These are phyloP conservation scores for Micronycteris hirsuta DNA, from an alignment of 2,113 vertebrate genomes.

Conservation along the genomic window DNA sequence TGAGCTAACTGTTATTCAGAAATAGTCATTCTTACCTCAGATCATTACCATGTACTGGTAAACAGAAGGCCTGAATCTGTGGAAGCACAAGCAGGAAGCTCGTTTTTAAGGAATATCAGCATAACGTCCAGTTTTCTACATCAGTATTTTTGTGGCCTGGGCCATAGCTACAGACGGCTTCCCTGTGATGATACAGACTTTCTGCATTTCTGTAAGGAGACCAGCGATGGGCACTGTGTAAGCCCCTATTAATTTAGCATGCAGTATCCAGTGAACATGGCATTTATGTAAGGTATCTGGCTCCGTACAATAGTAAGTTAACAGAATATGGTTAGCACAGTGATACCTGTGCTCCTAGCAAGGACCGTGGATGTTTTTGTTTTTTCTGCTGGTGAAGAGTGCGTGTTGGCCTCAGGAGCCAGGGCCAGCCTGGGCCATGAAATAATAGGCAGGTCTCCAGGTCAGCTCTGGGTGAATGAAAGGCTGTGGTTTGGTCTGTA, in stretches of 20 bases:
- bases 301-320: neutral
- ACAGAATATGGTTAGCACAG: neutral
- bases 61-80: neutral
- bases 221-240: neutral
- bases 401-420: neutral
- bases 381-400: neutral
- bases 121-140: neutral
- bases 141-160: neutral
- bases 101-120: neutral
- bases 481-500: neutral
- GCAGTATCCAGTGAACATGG: neutral
- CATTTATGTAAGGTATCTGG: neutral
- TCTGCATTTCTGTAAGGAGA: neutral
- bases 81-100: neutral
- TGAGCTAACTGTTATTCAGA: neutral
- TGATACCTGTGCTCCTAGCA: too few relatives aligned
- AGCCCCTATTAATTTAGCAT: neutral
- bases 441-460: neutral
- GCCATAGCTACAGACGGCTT: neutral
- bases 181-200: neutral
- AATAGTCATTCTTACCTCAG: neutral
- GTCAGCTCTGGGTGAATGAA: neutral
- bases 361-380: fast-evolving
- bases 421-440: neutral
- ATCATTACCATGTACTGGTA: neutral